Evolutionary conservation across 2,797 vertebrate species (phyloP), one percentile per base, ranked within the genome.

Genomic region (Poliocrania exsul): DNA sequence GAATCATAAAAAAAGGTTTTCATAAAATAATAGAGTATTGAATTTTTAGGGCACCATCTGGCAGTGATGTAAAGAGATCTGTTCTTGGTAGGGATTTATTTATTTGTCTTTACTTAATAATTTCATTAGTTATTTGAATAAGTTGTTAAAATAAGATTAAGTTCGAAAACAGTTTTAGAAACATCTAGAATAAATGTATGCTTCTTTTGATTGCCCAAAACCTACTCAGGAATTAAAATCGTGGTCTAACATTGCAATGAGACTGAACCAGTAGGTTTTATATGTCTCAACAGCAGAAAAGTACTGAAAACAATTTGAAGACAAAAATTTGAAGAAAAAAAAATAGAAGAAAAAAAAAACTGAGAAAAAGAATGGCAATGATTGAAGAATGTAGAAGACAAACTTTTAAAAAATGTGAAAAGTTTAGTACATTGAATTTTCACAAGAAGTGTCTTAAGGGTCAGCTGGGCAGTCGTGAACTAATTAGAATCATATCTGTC

Each of bases 1-100:
- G 62, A 96, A 89, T 67, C 50, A 54, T 81, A 94, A 96, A 91
- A 92, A 94, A 94, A 92, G 53, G 28, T 67, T 83, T 82, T 89
- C 37, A 40, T 92, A 37, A 77, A 93, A 92, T 88, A 70, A 62
- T 38, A 66, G 78, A 78, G 31, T 87, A 82, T 54, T 94, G 67
- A 74, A 82, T 89, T 91, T 93, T 94, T 87, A 87, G 83, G 73
- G 37, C 64, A 89, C 71, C 90, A 80, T 94, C 78, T 94, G 90
- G 46, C 53, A 91, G 38, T 64, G 74, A 40, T 67, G 33, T 82
- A 82, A 57, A 75, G 58, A 86, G 56, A 86, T 64, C 71, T 67
- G 17, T 50, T 84, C 33, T 88, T 93, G 8, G 16, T 71, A 87
- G 38, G 53, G 64, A 35, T 77, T 75, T 29, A 31, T 82, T 95